phyloP scores from a whole-genome alignment of 2,113 vertebrate species.

The Alosa alosa region DNA sequence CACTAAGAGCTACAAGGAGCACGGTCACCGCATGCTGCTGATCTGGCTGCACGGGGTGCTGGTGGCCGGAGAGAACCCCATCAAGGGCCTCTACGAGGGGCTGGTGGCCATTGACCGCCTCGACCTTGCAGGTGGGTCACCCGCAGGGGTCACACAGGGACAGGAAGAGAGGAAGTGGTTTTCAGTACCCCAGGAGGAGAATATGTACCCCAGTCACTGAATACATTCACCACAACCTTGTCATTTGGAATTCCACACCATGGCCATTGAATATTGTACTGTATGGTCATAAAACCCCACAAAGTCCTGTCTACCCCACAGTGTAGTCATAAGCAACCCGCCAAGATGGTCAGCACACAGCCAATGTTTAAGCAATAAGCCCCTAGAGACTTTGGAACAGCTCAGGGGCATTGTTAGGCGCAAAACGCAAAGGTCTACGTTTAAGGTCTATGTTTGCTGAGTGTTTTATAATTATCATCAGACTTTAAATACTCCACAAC shows the following conservation, averaged over 20 bases:
- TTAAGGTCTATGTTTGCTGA: too few relatives aligned
- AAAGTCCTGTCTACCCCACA: background rate
- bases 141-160: background rate
- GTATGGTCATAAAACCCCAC: background rate
- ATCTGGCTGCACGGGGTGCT: constrained; percentile 84
- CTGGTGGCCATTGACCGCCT: constrained; percentile 78
- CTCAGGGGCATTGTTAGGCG: too few relatives aligned
- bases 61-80: constrained; percentile 77
- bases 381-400: too few relatives aligned
- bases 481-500: background rate
- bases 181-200: too few relatives aligned
- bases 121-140: constrained; percentile 81
- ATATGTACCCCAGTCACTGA: background rate
- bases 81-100: constrained; percentile 84
- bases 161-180: background rate
- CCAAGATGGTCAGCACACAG: background rate
- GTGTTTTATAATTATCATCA: background rate
- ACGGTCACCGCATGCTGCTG: constrained; percentile 85
- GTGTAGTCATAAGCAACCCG: background rate
- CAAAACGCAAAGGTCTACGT: too few relatives aligned
- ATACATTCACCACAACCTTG: background rate
- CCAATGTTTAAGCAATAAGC: too few relatives aligned
- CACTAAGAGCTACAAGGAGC: constrained; percentile 84
- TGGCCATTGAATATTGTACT: too few relatives aligned
- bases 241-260: too few relatives aligned